Evolutionary conservation across 2,113 vertebrate species (phyloP).

Genomic region (Triplophysa siluroides): DNA sequence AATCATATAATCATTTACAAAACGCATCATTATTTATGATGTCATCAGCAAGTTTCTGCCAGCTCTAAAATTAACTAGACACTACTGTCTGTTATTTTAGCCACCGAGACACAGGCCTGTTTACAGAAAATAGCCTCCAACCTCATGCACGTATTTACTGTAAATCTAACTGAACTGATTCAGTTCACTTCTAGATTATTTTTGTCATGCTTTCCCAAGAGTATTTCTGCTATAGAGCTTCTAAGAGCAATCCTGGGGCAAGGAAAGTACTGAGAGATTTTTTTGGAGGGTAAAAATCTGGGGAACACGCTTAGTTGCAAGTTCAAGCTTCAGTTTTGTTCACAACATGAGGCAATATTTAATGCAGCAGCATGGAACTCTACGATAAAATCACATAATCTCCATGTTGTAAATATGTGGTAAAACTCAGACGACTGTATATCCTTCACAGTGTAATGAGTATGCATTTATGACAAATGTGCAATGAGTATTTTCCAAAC

Average conservation of each 20-base stretch:
- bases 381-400: background rate
- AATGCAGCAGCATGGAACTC: background rate
- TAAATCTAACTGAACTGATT: slow-evolving; percentile 4
- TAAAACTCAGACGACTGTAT: background rate
- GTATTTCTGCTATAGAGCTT: slow-evolving; percentile 5
- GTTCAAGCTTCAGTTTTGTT: background rate
- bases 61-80: background rate
- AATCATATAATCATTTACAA: background rate
- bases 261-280: slow-evolving; percentile 2
- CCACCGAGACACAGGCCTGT: background rate
- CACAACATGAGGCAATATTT: background rate
- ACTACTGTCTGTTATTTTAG: background rate
- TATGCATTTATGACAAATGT: slow-evolving; percentile 16
- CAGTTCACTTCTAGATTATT: background rate
- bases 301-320: background rate
- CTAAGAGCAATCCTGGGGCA: slow-evolving; percentile 20
- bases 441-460: background rate
- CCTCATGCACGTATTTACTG: background rate
- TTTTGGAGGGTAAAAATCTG: background rate
- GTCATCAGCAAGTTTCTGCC: background rate
- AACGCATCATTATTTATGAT: background rate
- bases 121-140: background rate
- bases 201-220: slow-evolving; percentile 2
- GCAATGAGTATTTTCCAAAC: slow-evolving; percentile 10
- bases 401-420: background rate